These are phyloP conservation scores for Microctonus hyperodae DNA, from an alignment of 2,888 invertebrate genomes.

Conservation along the genomic window DNA sequence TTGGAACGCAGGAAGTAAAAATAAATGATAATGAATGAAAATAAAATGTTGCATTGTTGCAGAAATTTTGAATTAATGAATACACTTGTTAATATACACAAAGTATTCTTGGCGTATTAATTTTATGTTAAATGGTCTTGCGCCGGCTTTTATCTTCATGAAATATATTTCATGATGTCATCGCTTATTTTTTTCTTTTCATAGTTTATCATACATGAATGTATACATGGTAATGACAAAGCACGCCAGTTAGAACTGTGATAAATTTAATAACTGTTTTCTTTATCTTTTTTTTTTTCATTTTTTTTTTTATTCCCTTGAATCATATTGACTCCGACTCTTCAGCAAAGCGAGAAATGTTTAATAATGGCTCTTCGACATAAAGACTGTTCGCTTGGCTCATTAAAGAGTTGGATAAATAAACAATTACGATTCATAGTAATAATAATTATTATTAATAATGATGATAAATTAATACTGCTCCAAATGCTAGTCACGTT, in stretches of 20 bases:
- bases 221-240: constrained; percentile 10
- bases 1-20: neutral
- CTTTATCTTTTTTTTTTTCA: neutral
- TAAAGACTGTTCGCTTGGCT: constrained; percentile 21
- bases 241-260: constrained; percentile 42
- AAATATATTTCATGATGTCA: neutral
- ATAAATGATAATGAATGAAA: neutral
- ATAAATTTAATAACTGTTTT: constrained; percentile 42
- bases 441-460: neutral
- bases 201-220: neutral
- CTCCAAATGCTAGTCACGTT: constrained; percentile 36
- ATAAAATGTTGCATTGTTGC: neutral
- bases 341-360: neutral
- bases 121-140: no score
- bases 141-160: neutral
- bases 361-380: constrained; percentile 2
- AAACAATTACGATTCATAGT: constrained; percentile 1
- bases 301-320: neutral
- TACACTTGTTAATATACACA: neutral
- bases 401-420: constrained; percentile 5
- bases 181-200: constrained; percentile 19
- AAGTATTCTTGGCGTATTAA: no score
- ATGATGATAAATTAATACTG: constrained; percentile 13
- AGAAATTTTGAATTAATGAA: neutral
- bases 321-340: neutral